Evolutionary conservation across 1,140 invertebrate genomes (phyloP), one percentile per base, ranked within the genome.

Genomic region (Adelges cooleyi): DNA sequence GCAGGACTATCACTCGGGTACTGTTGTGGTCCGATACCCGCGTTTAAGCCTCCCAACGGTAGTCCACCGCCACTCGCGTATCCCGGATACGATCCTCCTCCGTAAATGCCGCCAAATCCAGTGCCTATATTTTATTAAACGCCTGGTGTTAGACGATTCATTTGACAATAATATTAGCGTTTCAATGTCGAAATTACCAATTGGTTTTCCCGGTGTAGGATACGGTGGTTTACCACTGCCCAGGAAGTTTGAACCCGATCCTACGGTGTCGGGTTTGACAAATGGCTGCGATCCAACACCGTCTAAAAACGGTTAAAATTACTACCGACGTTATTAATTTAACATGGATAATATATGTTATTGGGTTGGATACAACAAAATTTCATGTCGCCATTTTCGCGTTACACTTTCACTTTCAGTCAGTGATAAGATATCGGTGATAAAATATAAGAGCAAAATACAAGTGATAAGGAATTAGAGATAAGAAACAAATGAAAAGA

Each of bases 161-260:
- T 18, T 6, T 13, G 36, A 23, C 15, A 53, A 23, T 15, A 25
- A 38, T 25, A 1, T 33, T 4, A 3, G 1, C 23, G 9, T 40
- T 15, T 3, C 38, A 40, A 22, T 4, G 13, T 46, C 13, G 20
- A 62, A 23, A n/a, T 67, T 25, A 67, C 68, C 68, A 18, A 62
- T 66, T 23, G 65, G 68, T 52, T 69, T 70, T 36, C 66, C 67
- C 15, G 68, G 50, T 8, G 68, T 65, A 17, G 65, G 75, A 23
- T 79, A 71, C 33, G 76, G 77, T 23, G 78, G 78, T 71, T 77
- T 70, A 11, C 76, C 78, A 65, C 76, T 77, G 1, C 71, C 71
- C 40, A 70, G 69, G 42, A 72, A 72, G 68, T 77, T 78, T 3
- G 79, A 78, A 66, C 79, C 79, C 69, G 79, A 79, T 11, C 79